Conservation (phyloP, 2,797 vertebrate genomes). For the Paedocypris micromegethes region DNA sequence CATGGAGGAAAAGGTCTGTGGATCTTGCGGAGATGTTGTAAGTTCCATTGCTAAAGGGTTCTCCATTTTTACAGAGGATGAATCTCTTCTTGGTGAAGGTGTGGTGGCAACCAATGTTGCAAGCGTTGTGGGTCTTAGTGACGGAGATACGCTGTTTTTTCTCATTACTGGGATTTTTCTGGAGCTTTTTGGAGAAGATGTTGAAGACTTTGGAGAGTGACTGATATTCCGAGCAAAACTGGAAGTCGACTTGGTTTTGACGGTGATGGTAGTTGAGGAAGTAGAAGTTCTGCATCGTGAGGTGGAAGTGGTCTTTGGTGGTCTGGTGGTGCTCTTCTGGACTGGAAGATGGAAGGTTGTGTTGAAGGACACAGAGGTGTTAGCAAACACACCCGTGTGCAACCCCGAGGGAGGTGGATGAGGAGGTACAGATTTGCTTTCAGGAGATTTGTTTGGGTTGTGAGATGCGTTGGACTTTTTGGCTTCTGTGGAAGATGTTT, state of each 20-base stretch:
- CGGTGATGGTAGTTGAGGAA: slow-evolving; percentile 16
- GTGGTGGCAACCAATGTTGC: slow-evolving; percentile 34
- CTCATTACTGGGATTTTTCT: slow-evolving; percentile 29
- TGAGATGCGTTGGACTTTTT: slow-evolving; percentile 50
- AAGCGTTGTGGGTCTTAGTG: slow-evolving; percentile 29
- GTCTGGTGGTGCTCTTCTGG: slow-evolving; percentile 42
- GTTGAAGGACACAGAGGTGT: slow-evolving; percentile 41
- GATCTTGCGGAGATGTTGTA: slow-evolving; percentile 27
- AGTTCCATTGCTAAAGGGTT: slow-evolving; percentile 44
- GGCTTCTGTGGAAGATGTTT: slow-evolving; percentile 36
- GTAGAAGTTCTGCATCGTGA: slow-evolving; percentile 39
- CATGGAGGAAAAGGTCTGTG: slow-evolving; percentile 23
- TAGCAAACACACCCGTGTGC: slow-evolving; percentile 43
- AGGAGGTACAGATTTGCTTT: slow-evolving; percentile 42
- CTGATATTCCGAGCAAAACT: slow-evolving; percentile 50
- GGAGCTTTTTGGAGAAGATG: slow-evolving; percentile 45
- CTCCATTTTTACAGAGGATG: slow-evolving; percentile 38
- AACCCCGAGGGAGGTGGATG: slow-evolving; percentile 47
- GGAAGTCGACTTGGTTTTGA: slow-evolving; percentile 47
- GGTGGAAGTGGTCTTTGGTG: slow-evolving; percentile 49
- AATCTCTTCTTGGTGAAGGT: slow-evolving; percentile 28
- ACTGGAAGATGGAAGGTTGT: slow-evolving; percentile 27
- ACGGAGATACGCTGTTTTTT: slow-evolving; percentile 37
- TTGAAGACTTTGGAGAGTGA: slow-evolving; percentile 21
- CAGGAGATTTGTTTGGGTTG: slow-evolving; percentile 47